These are phyloP conservation scores for Python bivittatus DNA, from an alignment of 2,113 vertebrate species.

Conservation along the genomic window DNA sequence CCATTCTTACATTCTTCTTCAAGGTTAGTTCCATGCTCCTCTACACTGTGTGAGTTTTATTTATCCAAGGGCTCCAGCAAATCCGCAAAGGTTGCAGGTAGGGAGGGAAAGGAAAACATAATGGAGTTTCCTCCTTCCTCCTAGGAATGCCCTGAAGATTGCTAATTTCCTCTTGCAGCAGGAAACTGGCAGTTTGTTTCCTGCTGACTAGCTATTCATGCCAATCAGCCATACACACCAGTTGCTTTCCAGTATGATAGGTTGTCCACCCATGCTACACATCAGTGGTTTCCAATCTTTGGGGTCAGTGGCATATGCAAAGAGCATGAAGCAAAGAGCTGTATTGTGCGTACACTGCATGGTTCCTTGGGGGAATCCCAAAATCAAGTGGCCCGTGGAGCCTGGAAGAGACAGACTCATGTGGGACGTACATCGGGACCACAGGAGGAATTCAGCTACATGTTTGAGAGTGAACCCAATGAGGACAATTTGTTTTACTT, in stretches of 20 bases:
- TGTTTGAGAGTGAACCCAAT: background rate
- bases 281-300: too few species aligned
- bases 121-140: too few species aligned
- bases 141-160: too few species aligned
- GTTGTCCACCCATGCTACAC: too few species aligned
- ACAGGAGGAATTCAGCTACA: background rate
- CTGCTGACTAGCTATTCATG: too few species aligned
- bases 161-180: too few species aligned
- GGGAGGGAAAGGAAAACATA: background rate
- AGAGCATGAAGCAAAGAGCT: too few species aligned
- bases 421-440: background rate
- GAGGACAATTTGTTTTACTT: too few species aligned
- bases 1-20: background rate
- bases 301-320: too few species aligned
- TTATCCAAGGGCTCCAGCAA: background rate
- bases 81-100: background rate
- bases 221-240: too few species aligned
- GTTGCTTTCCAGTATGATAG: too few species aligned
- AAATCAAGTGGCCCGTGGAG: background rate
- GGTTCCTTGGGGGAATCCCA: background rate
- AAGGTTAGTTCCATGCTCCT: background rate
- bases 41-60: background rate
- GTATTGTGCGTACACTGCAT: background rate
- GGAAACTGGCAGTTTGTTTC: too few species aligned
- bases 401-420: background rate